phyloP scores from a whole-genome alignment of 2,113 vertebrate species.

The Hippocampus guttulatus region DNA sequence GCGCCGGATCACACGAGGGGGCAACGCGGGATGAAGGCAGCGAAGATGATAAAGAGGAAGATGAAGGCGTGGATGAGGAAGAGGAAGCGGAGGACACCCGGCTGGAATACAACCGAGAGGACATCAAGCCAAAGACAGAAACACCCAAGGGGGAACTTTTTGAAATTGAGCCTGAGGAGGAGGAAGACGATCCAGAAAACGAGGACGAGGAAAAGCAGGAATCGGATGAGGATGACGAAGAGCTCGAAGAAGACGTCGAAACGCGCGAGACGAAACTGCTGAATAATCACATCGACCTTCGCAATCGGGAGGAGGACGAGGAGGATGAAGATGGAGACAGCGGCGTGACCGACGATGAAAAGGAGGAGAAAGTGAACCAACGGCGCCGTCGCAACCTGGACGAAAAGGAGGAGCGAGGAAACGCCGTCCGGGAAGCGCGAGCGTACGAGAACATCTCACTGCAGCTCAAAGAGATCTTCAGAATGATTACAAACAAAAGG shows the following conservation, averaged over 20 bases:
- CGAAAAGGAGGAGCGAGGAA: neutral
- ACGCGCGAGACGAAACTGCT: neutral
- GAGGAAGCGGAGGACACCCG: neutral
- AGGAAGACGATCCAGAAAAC: neutral
- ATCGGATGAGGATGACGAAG: rapidly evolving
- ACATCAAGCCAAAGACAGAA: neutral
- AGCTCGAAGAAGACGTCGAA: neutral
- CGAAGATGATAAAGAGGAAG: neutral
- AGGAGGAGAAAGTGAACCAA: neutral
- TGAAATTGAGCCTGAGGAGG: neutral
- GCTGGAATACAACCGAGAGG: neutral
- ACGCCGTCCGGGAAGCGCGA: neutral
- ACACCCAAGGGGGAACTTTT: neutral
- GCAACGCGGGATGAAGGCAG: neutral
- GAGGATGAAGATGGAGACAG: neutral
- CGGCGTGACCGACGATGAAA: neutral
- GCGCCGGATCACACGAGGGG: neutral
- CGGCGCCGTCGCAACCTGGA: neutral
- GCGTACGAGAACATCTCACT: neutral
- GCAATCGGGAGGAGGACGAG: neutral
- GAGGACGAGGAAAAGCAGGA: neutral
- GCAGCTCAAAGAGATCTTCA: neutral
- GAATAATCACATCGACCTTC: rapidly evolving
- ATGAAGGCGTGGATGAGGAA: neutral
- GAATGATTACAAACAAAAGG: neutral